Percentiles rank a stretch among this genome's conserved stretches.
These are phyloP conservation scores for Galago senegalensis DNA, from an alignment of 2,797 vertebrate genomes.

Conservation along the genomic window DNA sequence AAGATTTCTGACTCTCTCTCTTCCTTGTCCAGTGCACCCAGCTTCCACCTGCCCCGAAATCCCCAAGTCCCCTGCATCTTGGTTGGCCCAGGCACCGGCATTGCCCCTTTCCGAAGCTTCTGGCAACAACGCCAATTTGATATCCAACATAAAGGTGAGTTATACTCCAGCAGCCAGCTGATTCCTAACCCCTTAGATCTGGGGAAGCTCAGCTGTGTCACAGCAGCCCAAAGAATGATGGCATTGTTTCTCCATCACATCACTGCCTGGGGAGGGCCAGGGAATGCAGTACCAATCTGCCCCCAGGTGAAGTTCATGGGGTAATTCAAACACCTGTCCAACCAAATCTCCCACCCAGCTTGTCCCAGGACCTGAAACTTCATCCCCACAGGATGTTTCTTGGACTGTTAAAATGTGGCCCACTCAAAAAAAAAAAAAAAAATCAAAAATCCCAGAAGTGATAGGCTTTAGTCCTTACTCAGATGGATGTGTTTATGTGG, in stretches of 20 bases:
- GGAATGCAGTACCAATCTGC: fast-evolving
- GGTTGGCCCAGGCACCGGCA: constrained; percentile 97
- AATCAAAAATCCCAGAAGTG: not conserved
- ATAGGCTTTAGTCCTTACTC: not conserved
- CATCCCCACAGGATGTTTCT: not conserved
- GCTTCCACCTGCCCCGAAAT: constrained; percentile 97
- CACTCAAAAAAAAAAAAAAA: not conserved
- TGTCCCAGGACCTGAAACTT: not conserved
- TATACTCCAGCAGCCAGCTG: fast-evolving
- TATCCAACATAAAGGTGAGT: constrained; percentile 94
- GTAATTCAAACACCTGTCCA: not conserved
- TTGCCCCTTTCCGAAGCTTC: constrained; percentile 99
- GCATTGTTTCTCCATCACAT: fast-evolving
- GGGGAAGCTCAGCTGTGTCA: fast-evolving
- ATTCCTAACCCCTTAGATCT: fast-evolving
- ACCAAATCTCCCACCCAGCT: not conserved
- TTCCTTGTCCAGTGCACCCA: constrained; percentile 91
- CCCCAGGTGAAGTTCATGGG: not conserved
- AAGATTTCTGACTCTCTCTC: not conserved
- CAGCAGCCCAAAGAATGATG: not conserved
- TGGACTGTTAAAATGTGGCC: not conserved
- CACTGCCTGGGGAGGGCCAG: fast-evolving
- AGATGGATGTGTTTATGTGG: not conserved
- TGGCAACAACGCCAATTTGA: constrained; percentile 98
- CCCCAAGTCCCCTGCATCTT: constrained; percentile 96